Percentiles rank a stretch among this genome's conserved stretches.
phyloP scores from a whole-genome alignment of 2,797 vertebrate species.

The Etheostoma nigrum region DNA sequence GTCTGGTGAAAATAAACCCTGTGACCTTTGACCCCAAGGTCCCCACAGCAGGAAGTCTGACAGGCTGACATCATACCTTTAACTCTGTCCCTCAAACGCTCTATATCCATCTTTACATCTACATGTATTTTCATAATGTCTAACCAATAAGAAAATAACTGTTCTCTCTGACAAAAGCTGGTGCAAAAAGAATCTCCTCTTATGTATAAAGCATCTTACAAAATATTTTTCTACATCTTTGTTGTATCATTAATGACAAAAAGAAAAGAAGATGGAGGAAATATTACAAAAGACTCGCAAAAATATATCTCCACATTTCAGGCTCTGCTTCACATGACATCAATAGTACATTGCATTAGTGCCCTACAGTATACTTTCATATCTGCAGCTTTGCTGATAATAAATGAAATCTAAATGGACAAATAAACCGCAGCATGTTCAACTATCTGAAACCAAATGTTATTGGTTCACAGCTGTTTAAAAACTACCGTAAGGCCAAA shows the following conservation, averaged over 20 bases:
- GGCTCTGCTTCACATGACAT: conserved; percentile 27
- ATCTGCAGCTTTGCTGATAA: conserved; percentile 20
- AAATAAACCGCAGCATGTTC: conserved; percentile 14
- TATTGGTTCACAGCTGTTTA: conserved; percentile 25
- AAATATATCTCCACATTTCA: conserved; percentile 62
- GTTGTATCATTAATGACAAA: conserved; percentile 34
- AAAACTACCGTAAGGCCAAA: conserved; percentile 10
- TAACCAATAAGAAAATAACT: conserved; percentile 36
- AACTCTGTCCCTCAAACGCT: conserved; percentile 44
- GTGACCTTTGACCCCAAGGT: conserved; percentile 46
- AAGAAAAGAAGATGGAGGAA: background rate
- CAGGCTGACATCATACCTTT: conserved; percentile 73
- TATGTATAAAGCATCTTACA: conserved; percentile 70
- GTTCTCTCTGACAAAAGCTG: conserved; percentile 16
- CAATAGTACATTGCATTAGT: conserved; percentile 6
- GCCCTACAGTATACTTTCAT: conserved; percentile 9
- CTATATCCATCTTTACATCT: background rate
- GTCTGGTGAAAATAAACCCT: conserved; percentile 5
- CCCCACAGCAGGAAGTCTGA: conserved; percentile 61
- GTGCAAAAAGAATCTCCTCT: conserved; percentile 40
- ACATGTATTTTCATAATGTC: background rate
- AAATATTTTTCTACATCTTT: conserved; percentile 58
- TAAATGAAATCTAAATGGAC: conserved; percentile 34
- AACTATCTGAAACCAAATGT: conserved; percentile 31
- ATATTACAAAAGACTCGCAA: conserved; percentile 47